Evolutionary conservation across 2,113 vertebrate species (phyloP), one percentile per base, ranked within the genome.

Genomic region (Pelobates fuscus): DNA sequence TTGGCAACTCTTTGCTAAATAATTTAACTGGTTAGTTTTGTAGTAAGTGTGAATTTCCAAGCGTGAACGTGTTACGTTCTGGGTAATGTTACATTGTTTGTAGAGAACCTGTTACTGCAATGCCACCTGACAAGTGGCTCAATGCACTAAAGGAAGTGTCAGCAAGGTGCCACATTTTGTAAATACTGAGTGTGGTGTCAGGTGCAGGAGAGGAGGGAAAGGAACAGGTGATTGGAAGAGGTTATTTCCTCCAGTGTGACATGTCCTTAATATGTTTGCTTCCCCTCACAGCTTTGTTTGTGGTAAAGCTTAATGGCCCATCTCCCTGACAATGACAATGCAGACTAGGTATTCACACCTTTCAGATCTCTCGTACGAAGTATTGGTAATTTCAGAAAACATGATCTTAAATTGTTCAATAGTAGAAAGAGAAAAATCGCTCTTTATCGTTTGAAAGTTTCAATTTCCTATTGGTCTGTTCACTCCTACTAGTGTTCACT

Each of bases 91-190:
- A 41, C 27, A 64, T 73, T 73, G 70, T 73, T 73, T 73, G 70
- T 46, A 37, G 60, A 64, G 60, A 73, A 73, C 70, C 70, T 64
- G 46, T 52, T 73, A 64, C 20, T 26, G 24, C 60, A 63, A 14
- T 23, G 60, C 7, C 15, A 57, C 26, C 67, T 55, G 60, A 63
- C 60, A 62, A 72, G 46, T 29, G 21, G 54, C 41, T 63, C 59
- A 73, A 73, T 64, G 29, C 11, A 12, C 14, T 27, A 55, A 30
- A 66, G 62, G 61, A 74, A 74, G 64, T 65, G 71, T 74, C 71
- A 65, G 71, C 62, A 74, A 58, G 54, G 71, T 74, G 71, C 64
- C 46, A 74, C 65, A 46, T 20, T 57, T 57, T 65, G 71, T 74
- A 66, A 66, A 74, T 66, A 65, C 21, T 43, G 15, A 57, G 71